phyloP scores from a whole-genome alignment of 2,888 invertebrate species.

The Mimachlamys varia region DNA sequence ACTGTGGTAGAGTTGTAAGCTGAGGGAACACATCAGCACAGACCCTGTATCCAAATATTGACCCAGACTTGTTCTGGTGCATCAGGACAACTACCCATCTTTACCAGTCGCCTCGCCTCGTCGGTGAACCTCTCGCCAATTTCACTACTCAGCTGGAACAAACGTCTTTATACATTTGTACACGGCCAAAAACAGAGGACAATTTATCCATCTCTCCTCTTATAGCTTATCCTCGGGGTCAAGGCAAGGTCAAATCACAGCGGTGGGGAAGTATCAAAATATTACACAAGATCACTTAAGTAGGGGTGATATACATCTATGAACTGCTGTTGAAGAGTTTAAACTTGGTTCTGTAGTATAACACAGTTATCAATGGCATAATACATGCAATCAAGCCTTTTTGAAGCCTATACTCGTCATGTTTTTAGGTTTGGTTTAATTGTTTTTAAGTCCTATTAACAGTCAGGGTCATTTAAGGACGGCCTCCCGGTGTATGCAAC shows the following conservation, averaged over 20 bases:
- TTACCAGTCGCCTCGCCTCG: neutral
- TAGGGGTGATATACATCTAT: no score
- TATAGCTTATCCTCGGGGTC: neutral
- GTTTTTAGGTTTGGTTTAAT: no score
- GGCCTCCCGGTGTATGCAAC: no score
- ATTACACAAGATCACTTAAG: no score
- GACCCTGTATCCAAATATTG: neutral
- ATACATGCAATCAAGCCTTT: no score
- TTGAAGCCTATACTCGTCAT: no score
- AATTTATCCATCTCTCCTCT: neutral
- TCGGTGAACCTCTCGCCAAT: neutral
- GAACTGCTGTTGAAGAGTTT: no score
- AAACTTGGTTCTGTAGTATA: no score
- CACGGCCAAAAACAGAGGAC: neutral
- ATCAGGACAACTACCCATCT: neutral
- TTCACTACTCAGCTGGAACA: neutral
- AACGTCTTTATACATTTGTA: neutral
- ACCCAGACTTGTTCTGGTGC: neutral
- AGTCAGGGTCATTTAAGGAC: no score
- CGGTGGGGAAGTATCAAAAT: no score
- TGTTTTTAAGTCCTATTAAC: no score
- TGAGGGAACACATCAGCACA: neutral
- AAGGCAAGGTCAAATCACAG: neutral
- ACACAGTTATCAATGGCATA: no score
- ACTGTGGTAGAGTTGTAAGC: neutral